These are phyloP conservation scores for Lagria hirta DNA, from an alignment of 2,888 invertebrate species.

Conservation along the genomic window DNA sequence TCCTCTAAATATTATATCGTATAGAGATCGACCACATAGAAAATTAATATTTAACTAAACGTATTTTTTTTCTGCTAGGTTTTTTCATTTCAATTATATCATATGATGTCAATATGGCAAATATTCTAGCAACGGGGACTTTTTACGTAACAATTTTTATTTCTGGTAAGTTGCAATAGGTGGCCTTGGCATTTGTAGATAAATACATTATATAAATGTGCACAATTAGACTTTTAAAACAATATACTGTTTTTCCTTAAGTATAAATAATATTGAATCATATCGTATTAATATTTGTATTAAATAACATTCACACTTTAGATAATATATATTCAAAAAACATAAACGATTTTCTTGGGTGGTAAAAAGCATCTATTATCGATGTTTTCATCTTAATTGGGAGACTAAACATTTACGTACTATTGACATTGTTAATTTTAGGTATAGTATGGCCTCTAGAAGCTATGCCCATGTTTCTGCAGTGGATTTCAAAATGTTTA, in stretches of 20 bases:
- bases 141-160: slow-evolving; percentile 88
- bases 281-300: no score
- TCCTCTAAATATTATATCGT: not conserved
- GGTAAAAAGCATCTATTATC: not conserved
- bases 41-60: slow-evolving; percentile 1
- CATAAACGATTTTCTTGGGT: not conserved
- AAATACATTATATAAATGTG: no score
- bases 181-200: no score
- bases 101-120: slow-evolving; percentile 75
- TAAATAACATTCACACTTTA: no score
- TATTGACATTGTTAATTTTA: no score
- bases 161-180: slow-evolving; percentile 72
- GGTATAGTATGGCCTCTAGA: slow-evolving; percentile 72
- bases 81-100: slow-evolving; percentile 81
- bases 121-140: slow-evolving; percentile 83
- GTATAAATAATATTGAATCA: no score
- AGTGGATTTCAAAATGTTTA: slow-evolving; percentile 45
- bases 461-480: slow-evolving; percentile 59
- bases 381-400: not conserved
- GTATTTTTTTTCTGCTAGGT: slow-evolving; percentile 58
- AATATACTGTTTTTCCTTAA: no score
- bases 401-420: no score
- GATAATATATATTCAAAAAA: slow-evolving; percentile 6
- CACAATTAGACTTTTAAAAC: no score
- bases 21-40: not conserved